Conservation (phyloP, 2,797 vertebrate species). For the Pangasius krempfi region DNA sequence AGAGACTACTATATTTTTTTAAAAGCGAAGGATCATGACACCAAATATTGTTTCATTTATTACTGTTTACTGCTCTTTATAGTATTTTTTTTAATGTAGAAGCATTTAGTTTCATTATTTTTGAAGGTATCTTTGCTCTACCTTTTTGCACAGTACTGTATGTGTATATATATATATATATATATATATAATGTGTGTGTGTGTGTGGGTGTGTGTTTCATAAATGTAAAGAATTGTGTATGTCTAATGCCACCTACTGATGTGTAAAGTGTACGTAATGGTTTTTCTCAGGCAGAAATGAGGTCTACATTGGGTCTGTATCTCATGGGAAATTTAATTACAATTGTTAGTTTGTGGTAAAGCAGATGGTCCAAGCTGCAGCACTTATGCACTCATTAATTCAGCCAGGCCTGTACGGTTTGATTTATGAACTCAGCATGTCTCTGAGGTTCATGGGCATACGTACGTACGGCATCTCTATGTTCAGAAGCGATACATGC, state of each 20-base stretch:
- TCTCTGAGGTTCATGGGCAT: conserved; percentile 5
- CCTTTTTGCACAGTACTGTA: too few species aligned
- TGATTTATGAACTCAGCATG: conserved; percentile 56
- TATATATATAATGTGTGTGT: too few species aligned
- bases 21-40: too few species aligned
- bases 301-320: conserved; percentile 33
- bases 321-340: conserved; percentile 61
- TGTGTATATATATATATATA: too few species aligned
- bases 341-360: conserved; percentile 60
- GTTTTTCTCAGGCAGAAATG: background rate
- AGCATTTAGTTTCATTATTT: too few species aligned
- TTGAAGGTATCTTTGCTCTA: too few species aligned
- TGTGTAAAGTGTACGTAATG: background rate
- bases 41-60: too few species aligned
- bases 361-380: conserved; percentile 63
- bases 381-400: conserved; percentile 57
- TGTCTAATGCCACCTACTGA: background rate
- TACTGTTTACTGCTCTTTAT: too few species aligned
- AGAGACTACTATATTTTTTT: too few species aligned
- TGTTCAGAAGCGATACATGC: background rate
- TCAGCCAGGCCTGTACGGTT: conserved; percentile 54
- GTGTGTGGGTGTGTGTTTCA: background rate
- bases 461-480: background rate
- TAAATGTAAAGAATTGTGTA: background rate
- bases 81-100: too few species aligned